Conservation (phyloP, 2,113 vertebrate genomes). For the Formicarius rufipectus region DNA sequence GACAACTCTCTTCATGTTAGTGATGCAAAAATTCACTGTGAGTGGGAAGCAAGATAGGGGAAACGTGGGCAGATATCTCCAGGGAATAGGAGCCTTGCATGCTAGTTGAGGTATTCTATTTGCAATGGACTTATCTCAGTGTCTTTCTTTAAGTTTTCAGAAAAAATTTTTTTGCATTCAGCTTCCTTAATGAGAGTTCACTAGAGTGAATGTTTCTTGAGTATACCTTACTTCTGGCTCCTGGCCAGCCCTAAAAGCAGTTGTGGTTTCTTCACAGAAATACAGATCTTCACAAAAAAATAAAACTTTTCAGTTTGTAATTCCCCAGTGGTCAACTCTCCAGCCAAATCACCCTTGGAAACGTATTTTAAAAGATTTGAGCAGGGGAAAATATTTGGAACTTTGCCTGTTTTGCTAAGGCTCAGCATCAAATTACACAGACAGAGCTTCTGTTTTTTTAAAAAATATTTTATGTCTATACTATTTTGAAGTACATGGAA, state of each 20-base stretch:
- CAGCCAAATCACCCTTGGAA: slow-evolving; percentile 74
- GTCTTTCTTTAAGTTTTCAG: not conserved
- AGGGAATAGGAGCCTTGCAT: not conserved
- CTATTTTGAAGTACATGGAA: slow-evolving; percentile 73
- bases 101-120: not conserved
- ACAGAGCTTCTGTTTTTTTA: slow-evolving; percentile 71
- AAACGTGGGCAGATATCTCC: not conserved
- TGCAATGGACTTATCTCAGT: not conserved
- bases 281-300: slow-evolving; percentile 52
- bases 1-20: not conserved
- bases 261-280: slow-evolving; percentile 61
- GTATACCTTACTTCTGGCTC: slow-evolving; percentile 30
- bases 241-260: slow-evolving; percentile 11
- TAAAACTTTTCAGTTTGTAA: slow-evolving; percentile 60
- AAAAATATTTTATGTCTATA: slow-evolving; percentile 75
- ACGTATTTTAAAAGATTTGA: slow-evolving; percentile 72
- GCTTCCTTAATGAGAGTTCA: slow-evolving; percentile 37
- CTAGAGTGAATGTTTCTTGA: not conserved
- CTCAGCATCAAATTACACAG: slow-evolving; percentile 74
- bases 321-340: slow-evolving; percentile 59
- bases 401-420: slow-evolving; percentile 74
- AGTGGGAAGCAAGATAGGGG: not conserved
- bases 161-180: not conserved
- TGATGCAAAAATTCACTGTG: not conserved
- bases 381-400: slow-evolving; percentile 74